Evolutionary conservation across 2,797 vertebrate species (phyloP), one percentile per base, ranked within the genome.

Genomic region (Numenius phaeopus): DNA sequence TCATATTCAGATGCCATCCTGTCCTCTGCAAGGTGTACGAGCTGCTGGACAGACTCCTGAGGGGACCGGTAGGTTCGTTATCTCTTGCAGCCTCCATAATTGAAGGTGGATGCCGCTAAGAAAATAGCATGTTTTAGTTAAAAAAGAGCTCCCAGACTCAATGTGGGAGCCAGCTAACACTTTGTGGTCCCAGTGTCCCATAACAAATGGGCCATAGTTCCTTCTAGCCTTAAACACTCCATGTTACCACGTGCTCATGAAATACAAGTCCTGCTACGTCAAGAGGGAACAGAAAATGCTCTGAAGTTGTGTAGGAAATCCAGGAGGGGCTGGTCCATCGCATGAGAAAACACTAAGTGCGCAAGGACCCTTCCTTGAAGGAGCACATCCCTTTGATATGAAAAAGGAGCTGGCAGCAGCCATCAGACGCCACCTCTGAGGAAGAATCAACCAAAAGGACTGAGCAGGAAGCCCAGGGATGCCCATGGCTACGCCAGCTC

Each of bases 1-100:
- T 44, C 24, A 18, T 0, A 0, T 59, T 79, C 50, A 76, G 50
- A 44, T 73, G 50, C 55, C 44, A 49, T 1, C 14, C 19, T 11
- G 70, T 82, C 50, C 42, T 66, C 83, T 70, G 50, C 37, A 77
- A 89, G 62, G 52, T 67, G 27, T 26, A 11, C 0, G 1, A 90
- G 34, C 37, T 82, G 34, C 59, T 21, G 47, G 40, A 55, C 23
- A 64, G 34, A 15, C 8, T 87, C 39, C 54, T 7, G 2, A 3
- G 23, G 24, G 42, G 22, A 32, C 47, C n/a, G 22, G 27, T 44
- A 10, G 54, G 34, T 64, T 79, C 22, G 17, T 30, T 11, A 6
- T 37, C 16, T 62, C 29, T 69, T 89, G 52, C 37, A 75, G 20
- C 7, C 15, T 83, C 59, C 18, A 5, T 42, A 85, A 67, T 1